Evolutionary conservation across 2,888 invertebrate species (phyloP), one percentile per base, ranked within the genome.

Genomic region (Tetheella fluctuosa): DNA sequence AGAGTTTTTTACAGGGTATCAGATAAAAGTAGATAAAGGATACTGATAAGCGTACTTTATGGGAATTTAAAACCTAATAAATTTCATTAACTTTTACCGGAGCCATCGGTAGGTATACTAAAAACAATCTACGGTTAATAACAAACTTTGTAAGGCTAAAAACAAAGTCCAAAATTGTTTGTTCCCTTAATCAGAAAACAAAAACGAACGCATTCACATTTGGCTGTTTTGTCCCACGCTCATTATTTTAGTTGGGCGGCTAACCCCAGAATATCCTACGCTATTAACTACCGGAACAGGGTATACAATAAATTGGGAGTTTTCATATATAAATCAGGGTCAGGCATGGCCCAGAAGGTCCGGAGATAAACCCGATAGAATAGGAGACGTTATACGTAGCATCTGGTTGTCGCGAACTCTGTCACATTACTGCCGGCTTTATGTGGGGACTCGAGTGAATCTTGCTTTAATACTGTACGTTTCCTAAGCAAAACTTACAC

Each of bases 291-390:
- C 81, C 74, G 72, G 79, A 82, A 79, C 73, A 65, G 80, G 78
- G 75, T 81, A 73, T 77, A 81, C 83, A 80, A 85, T 89, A 89
- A 86, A 89, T 90, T 83, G 73, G 74, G 81, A 85, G 79, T 87
- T 87, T 86, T 84, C 81, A 85, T 84, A 81, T 86, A 88, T 90
- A 90, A 90, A 90, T 89, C 88, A 87, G 83, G 82, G 82, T 76
- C 77, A 70, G 81, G 79, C 80, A 73, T 74, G 81, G 77, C 81
- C 83, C 83, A 80, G 80, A 84, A 83, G 85, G 83, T 83, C 76
- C 74, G 71, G 68, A 85, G 86, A 88, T 88, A 88, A 89, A 86
- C 84, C 77, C 79, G 72, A 73, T 76, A 77, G 79, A 80, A 84
- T 81, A 81, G 73, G 73, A 67, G 81, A 77, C 83, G 82, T 85